Base-by-base conservation (phyloP, 2,888 invertebrate species). In the Gandaritis pyraliata region DNA sequence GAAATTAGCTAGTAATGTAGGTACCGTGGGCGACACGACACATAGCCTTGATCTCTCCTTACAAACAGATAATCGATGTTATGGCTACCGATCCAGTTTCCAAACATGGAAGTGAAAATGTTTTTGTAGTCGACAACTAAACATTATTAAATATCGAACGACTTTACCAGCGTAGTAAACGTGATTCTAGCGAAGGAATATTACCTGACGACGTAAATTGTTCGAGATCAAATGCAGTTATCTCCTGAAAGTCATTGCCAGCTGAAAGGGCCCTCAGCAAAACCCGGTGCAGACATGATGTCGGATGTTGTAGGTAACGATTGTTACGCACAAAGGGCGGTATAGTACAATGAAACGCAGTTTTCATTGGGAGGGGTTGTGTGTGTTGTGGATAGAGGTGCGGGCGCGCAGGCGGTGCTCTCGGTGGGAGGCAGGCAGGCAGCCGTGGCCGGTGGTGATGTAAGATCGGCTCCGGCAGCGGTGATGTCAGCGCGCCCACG, bases 401-500 rank as follows among this genome's bases (percentile, higher is more conserved):
- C 75, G 78, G 75, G 76, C 76, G 77, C 77, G 80, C 76, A 77
- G 75, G 79, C 77, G 74, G 75, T 70, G 68, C 59, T 61, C 70
- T 76, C 77, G 82, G 85, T 86, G 83, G 87, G 82, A 83, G 86
- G 83, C 77, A 80, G 79, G 75, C 75, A 76, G 79, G 76, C 75
- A 76, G 68, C 67, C 64, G 64, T 73, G 75, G 68, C 67, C 64
- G 66, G 73, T 74, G 88, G 83, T 90, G 91, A 90, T 90, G 91
- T 91, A 91, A 91, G 90, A 90, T 75, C 88, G 84, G 83, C 86
- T 88, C 85, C 87, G 86, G 78, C 74, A 85, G 85, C 83, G 91
- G 87, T 91, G 91, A 91, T 90, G 90, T 91, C 91, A 91, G 87
- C 89, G 85, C 87, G 82, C 88, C 88, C 85, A 87, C 88, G 78